phyloP scores from a whole-genome alignment of 1,140 invertebrate genomes.

The Caenorhabditis latens region DNA sequence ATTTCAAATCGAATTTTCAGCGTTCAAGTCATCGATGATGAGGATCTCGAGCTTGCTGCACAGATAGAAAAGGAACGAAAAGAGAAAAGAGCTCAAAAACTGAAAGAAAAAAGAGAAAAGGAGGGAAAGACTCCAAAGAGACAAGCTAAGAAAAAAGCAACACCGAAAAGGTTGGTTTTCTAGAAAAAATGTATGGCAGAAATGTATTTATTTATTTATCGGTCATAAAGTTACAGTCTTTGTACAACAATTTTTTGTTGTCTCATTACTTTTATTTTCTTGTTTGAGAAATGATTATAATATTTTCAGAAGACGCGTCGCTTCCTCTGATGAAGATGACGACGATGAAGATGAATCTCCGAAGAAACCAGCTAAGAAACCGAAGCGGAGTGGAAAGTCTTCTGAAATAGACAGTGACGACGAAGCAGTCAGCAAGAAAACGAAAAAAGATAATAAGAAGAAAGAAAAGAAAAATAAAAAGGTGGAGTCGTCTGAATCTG shows the following conservation, averaged over 20 bases:
- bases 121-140: slow-evolving; percentile 30
- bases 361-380: not conserved
- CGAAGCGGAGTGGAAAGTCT: not conserved
- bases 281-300: not conserved
- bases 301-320: not conserved
- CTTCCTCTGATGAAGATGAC: not conserved
- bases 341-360: not conserved
- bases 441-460: not conserved
- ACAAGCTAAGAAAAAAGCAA: not conserved
- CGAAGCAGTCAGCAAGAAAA: not conserved
- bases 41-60: slow-evolving; percentile 48
- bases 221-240: too few species aligned
- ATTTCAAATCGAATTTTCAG: slow-evolving; percentile 11
- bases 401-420: not conserved
- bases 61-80: slow-evolving; percentile 52
- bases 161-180: slow-evolving; percentile 7
- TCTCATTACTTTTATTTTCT: not conserved
- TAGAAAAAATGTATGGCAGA: too few species aligned
- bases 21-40: slow-evolving; percentile 50
- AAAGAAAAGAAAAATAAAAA: not conserved
- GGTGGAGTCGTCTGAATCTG: not conserved
- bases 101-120: slow-evolving; percentile 35
- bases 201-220: too few species aligned
- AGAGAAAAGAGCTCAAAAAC: slow-evolving; percentile 44
- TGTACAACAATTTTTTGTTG: too few species aligned